Base-by-base conservation (phyloP, 2,888 invertebrate genomes). In the Synergus laeviventris region DNA sequence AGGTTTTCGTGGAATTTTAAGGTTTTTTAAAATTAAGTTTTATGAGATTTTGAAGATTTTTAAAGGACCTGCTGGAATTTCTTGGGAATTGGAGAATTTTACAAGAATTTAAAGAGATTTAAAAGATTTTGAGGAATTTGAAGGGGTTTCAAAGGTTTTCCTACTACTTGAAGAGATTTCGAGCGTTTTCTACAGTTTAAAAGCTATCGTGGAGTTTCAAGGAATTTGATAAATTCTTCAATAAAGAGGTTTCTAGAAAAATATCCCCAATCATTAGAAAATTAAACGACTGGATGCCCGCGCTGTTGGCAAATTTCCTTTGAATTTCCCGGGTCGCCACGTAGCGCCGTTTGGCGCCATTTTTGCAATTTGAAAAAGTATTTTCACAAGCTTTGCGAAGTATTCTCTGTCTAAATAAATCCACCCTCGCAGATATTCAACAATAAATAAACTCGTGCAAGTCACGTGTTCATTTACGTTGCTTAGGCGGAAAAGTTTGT, bases 401-500 rank as follows among this genome's bases (percentile, higher is more conserved):
- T 4, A 49, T 70, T 16, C 24, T 31, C 24, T 31, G 31, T 54
- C n/a, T 54, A 36, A 54, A 70, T 70, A 70, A 70, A 70, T 70
- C 31, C 31, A 12, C 49, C 31, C 9, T 54, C n/a, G 9, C 8
- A 49, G n/a, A 49, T 54, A 49, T 36, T 49, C n/a, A 70, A 70
- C 70, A 49, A 70, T 70, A 45, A 45, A 70, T 70, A 70, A 70
- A 70, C 49, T 31, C 49, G 70, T 45, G 70, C 49, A 70, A 70
- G 49, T 70, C 70, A 70, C 70, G 45, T 70, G 70, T 12, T 49
- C 45, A 7, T 31, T 70, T 70, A 11, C 70, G 45, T 14, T n/a
- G 49, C 31, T 49, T 31, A 11, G 78, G 75, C 79, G 80, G 81
- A 81, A 81, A 81, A 81, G 79, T 78, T 80, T 81, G 81, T 80